Base-by-base conservation (phyloP, 1,140 invertebrate species). In the Calliopsis andreniformis region DNA sequence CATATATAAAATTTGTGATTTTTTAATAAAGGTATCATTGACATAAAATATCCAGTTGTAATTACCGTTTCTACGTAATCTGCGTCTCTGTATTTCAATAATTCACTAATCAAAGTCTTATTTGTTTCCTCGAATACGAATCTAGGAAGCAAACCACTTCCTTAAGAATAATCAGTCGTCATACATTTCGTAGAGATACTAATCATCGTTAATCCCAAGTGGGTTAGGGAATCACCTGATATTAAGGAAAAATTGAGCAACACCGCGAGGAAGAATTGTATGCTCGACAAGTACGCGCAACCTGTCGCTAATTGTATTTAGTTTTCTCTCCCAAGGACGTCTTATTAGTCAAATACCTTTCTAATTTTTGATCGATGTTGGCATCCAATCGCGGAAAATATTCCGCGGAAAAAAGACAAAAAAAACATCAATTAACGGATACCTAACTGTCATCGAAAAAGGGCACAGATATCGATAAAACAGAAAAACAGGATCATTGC, bases 161-260 rank as follows among this genome's bases (percentile, higher is more conserved):
- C 12, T 23, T 25, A 23, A 20, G 18, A 30, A 47, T 1, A 6
- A 6, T 59, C n/a, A 25, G 25, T 3, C 2, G 20, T 18, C 14
- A n/a, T 16, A 1, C 14, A 47, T 30, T 47, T 55, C n/a, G 25
- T 20, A 32, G 4, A 32, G 4, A 1, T 20, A 30, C 28, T 30
- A 18, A 80, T 70, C 67, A 25, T 0, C 7, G 63, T n/a, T 66
- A 80, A 76, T 64, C 39, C 51, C 61, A 49, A 47, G 32, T 5
- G 25, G 5, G 7, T 35, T 49, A 49, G 51, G 76, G 66, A 77
- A 49, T 80, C 59, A 76, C 0, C 0, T 3, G 20, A 35, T 18
- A 43, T 14, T 8, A 20, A 55, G n/a, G 14, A 47, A 47, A 42
- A 35, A 39, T 30, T 18, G 18, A 32, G 47, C 43, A 14, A 12